phyloP scores from a whole-genome alignment of 2,113 vertebrate genomes.

The Hyaena hyaena region DNA sequence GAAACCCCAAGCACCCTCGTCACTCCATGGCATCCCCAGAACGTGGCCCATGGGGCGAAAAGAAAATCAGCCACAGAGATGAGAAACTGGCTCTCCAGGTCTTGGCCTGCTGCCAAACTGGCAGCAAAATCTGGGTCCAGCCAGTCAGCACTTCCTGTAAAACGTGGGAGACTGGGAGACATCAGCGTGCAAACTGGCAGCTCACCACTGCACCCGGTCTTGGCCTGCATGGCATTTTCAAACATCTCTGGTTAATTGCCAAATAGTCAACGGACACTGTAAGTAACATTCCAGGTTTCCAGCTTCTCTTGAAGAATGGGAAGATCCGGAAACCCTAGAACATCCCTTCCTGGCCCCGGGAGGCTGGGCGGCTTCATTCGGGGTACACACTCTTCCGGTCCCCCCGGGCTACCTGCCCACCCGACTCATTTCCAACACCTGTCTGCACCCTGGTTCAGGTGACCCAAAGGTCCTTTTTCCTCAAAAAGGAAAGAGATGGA shows the following conservation, averaged over 20 bases:
- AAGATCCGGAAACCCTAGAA: not conserved
- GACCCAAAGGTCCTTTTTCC: not conserved
- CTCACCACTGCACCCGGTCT: not conserved
- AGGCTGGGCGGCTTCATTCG: not conserved
- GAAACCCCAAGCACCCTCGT: not conserved
- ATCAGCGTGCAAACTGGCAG: not conserved
- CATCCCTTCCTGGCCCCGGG: not conserved
- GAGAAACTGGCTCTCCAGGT: not conserved
- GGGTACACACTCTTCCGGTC: not conserved
- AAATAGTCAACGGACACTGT: not conserved
- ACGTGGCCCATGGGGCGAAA: not conserved
- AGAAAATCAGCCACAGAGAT: not conserved
- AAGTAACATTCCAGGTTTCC: conserved; percentile 3
- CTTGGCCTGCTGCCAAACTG: not conserved
- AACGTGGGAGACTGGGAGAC: not conserved
- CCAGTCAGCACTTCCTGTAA: too few relatives aligned
- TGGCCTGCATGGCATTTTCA: not conserved
- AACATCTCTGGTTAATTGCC: conserved; percentile 16
- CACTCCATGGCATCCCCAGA: not conserved
- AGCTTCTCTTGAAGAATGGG: not conserved
- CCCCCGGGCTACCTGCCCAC: not conserved
- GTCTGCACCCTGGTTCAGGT: not conserved
- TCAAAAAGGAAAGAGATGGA: not conserved
- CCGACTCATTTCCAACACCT: not conserved
- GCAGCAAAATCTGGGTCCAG: rapidly evolving